Percentiles rank a stretch among this genome's conserved stretches.
Conservation (phyloP, 2,888 invertebrate genomes). For the Drosophila pegasa region DNA sequence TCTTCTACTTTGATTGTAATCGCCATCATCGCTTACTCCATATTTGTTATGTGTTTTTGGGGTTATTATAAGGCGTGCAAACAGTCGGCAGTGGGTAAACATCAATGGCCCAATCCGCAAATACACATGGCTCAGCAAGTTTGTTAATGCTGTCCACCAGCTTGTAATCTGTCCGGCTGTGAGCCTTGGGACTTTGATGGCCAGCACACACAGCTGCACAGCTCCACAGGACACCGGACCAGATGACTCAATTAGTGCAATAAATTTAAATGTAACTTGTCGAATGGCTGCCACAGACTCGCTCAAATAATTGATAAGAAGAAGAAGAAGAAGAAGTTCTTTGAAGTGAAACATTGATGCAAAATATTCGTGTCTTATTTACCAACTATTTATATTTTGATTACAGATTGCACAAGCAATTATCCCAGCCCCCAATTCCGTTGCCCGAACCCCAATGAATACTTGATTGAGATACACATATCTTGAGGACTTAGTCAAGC, state of each 20-base stretch:
- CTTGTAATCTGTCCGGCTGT: neutral
- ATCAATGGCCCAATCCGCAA: neutral
- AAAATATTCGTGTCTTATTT: neutral
- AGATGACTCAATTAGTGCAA: conserved; percentile 6
- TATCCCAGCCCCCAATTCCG: no score
- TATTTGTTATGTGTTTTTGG: neutral
- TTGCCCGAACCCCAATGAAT: no score
- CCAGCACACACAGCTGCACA: neutral
- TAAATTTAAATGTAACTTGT: conserved; percentile 1
- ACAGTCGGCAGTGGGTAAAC: conserved; percentile 1
- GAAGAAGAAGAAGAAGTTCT: neutral
- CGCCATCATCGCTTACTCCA: neutral
- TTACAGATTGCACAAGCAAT: neutral
- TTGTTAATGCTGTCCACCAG: conserved; percentile 4
- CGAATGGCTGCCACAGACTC: conserved; percentile 6
- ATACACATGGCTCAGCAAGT: neutral
- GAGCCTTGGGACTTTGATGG: neutral
- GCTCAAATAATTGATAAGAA: neutral
- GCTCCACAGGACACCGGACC: neutral
- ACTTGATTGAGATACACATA: no score
- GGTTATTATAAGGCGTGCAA: neutral
- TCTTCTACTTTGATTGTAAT: neutral
- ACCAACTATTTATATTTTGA: conserved; percentile 2
- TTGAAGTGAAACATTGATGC: neutral
- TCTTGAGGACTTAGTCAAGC: no score